phyloP scores from a whole-genome alignment of 2,888 invertebrate genomes.

The Drosophila kanekoi region DNA sequence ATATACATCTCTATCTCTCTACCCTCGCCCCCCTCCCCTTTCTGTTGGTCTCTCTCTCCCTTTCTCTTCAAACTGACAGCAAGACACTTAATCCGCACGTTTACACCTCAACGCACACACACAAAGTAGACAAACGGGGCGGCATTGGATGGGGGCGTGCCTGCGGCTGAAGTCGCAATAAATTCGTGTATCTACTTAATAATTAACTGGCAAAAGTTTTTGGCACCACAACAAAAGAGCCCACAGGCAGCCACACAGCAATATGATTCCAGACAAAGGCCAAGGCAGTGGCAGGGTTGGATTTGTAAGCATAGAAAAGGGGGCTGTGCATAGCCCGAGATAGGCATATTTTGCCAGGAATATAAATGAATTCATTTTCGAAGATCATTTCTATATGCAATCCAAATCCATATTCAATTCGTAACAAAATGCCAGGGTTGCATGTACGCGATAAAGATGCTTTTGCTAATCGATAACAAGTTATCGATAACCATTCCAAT shows the following conservation, averaged over 20 bases:
- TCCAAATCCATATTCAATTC: neutral
- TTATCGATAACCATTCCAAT: neutral
- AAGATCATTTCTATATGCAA: neutral
- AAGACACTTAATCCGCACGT: constrained; percentile 81
- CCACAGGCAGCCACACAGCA: constrained; percentile 25
- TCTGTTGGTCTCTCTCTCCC: neutral
- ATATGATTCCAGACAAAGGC: constrained; percentile 29
- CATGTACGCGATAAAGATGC: neutral
- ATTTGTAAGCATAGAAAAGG: neutral
- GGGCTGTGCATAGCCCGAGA: neutral
- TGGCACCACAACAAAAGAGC: constrained; percentile 38
- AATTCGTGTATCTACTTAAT: constrained; percentile 81
- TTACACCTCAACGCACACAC: constrained; percentile 79
- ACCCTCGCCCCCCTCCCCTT: neutral
- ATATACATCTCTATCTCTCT: constrained; percentile 50
- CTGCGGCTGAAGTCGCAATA: constrained; percentile 55
- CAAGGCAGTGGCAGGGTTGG: neutral
- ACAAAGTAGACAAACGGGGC: constrained; percentile 18
- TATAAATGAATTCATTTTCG: neutral
- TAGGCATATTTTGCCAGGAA: constrained; percentile 1
- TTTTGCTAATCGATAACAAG: neutral
- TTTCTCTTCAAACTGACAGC: constrained; percentile 52
- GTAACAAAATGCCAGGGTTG: neutral
- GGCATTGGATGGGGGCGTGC: constrained; percentile 25
- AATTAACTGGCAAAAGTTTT: constrained; percentile 73